Evolutionary conservation across 2,797 vertebrate genomes (phyloP).

Genomic region (Fringilla coelebs): DNA sequence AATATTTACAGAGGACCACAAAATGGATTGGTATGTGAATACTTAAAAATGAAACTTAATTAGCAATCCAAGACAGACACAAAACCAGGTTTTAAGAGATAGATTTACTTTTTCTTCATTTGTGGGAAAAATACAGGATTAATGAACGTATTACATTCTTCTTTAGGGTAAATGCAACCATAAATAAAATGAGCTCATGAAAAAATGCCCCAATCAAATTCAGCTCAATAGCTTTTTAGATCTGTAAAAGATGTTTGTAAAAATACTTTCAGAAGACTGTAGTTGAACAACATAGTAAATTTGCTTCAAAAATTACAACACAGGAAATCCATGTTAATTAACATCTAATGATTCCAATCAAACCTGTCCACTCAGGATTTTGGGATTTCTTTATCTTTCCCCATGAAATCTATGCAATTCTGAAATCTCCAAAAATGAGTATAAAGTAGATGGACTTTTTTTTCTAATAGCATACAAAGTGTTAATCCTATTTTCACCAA

Average conservation of each 20-base stretch:
- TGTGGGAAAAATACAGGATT: background rate
- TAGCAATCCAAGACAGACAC: background rate
- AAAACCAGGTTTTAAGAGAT: background rate
- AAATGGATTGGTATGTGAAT: background rate
- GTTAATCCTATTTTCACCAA: background rate
- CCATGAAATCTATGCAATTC: background rate
- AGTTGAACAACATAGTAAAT: background rate
- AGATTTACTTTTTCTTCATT: background rate
- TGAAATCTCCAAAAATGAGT: background rate
- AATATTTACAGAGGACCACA: background rate
- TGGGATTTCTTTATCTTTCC: fast-evolving
- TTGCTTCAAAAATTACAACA: background rate
- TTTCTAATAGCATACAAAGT: background rate
- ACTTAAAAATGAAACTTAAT: background rate
- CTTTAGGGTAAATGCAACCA: background rate
- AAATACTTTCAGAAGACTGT: background rate
- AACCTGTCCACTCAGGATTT: background rate
- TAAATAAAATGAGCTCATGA: background rate
- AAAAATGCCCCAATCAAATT: background rate
- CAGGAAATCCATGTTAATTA: background rate
- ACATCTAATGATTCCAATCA: background rate
- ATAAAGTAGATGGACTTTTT: background rate
- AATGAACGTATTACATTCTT: background rate
- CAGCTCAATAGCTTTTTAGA: background rate
- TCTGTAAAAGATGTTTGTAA: background rate